These are phyloP conservation scores for Brachyhypopomus occidentalis DNA, from an alignment of 2,113 vertebrate species.

Conservation along the genomic window DNA sequence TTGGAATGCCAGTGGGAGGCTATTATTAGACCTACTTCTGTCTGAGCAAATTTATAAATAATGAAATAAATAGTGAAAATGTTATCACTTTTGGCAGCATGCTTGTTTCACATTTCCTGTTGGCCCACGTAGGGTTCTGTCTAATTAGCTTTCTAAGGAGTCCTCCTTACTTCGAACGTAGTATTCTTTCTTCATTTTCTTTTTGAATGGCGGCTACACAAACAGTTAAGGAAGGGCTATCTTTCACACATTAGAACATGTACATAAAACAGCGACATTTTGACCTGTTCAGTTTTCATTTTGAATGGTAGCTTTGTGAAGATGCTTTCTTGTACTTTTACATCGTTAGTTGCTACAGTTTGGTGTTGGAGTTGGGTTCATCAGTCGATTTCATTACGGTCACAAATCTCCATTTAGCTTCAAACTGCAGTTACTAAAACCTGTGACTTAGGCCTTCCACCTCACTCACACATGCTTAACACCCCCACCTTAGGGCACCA, in stretches of 20 bases:
- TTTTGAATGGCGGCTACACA: conserved; percentile 22
- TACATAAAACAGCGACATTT: conserved; percentile 1
- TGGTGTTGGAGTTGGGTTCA: conserved; percentile 15
- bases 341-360: neutral
- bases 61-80: conserved; percentile 79
- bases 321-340: neutral
- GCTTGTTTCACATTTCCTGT: conserved; percentile 76
- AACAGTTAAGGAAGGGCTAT: conserved; percentile 2
- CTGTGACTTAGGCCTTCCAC: conserved; percentile 50
- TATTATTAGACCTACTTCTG: conserved; percentile 75
- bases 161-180: conserved; percentile 71
- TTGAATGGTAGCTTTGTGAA: neutral
- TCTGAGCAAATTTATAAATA: conserved; percentile 79
- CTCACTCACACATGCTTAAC: conserved; percentile 41
- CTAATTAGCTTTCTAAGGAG: conserved; percentile 81
- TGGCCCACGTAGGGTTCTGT: conserved; percentile 66
- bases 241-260: neutral
- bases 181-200: conserved; percentile 50
- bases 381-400: neutral
- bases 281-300: conserved; percentile 25
- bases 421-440: conserved; percentile 43
- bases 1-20: conserved; percentile 71
- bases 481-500: conserved; percentile 49
- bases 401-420: conserved; percentile 15
- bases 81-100: conserved; percentile 78